Conservation (phyloP, 2,888 invertebrate species). For the Ctena decussata region DNA sequence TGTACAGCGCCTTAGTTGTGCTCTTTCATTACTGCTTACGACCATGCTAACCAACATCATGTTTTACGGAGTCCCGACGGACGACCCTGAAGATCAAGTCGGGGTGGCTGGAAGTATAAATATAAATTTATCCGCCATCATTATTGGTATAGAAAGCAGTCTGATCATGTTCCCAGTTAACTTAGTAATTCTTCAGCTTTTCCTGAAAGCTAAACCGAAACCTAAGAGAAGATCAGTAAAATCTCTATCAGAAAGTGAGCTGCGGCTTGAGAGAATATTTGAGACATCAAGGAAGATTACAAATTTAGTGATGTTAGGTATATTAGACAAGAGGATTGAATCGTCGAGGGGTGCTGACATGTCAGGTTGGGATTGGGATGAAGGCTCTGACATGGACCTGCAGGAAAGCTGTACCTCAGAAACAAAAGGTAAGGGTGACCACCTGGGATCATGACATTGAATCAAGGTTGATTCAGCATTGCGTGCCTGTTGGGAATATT, state of each 20-base stretch:
- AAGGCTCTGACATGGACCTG: too few relatives aligned
- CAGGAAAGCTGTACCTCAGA: too few relatives aligned
- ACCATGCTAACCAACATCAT: constrained; percentile 82
- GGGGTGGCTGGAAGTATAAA: constrained; percentile 31
- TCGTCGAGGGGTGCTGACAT: neutral
- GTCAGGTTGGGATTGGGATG: too few relatives aligned
- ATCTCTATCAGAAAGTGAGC: neutral
- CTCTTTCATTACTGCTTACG: constrained; percentile 75
- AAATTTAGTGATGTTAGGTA: neutral
- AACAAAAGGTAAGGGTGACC: too few relatives aligned
- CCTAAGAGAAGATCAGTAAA: neutral
- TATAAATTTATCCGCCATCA: constrained; percentile 52
- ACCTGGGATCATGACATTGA: too few relatives aligned
- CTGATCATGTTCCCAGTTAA: constrained; percentile 74
- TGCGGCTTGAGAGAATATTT: neutral
- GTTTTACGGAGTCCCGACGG: constrained; percentile 76
- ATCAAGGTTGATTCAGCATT: too few relatives aligned
- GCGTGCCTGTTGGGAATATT: too few relatives aligned
- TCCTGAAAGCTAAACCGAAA: constrained; percentile 43
- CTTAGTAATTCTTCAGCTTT: constrained; percentile 67
- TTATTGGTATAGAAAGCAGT: constrained; percentile 71
- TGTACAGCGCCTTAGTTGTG: constrained; percentile 81
- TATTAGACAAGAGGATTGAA: neutral
- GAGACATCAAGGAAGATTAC: neutral
- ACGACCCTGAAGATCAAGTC: constrained; percentile 69